These are phyloP conservation scores for Reticulitermes speratus DNA, from an alignment of 1,140 invertebrate species.

Conservation along the genomic window DNA sequence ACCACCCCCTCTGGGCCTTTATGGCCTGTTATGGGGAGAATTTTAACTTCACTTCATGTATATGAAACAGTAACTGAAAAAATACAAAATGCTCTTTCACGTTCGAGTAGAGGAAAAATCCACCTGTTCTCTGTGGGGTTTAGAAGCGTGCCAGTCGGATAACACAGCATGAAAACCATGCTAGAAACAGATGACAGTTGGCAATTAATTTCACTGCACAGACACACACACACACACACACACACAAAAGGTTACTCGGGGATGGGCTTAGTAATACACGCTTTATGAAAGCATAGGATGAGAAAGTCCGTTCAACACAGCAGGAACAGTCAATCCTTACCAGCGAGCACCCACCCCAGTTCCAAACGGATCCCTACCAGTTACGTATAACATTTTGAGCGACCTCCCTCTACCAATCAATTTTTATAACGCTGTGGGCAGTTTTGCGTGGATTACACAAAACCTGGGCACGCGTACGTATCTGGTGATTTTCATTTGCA, in stretches of 20 bases:
- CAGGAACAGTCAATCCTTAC: background rate
- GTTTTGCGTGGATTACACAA: background rate
- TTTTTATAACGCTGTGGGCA: background rate
- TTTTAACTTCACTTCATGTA: no score
- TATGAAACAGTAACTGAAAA: background rate
- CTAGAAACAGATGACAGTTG: constrained; percentile 1
- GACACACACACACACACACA: background rate
- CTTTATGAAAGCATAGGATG: background rate
- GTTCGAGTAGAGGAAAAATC: background rate
- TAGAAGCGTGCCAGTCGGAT: background rate
- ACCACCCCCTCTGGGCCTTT: no score
- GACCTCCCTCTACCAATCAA: background rate
- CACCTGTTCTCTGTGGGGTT: background rate
- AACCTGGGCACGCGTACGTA: background rate
- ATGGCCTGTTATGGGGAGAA: no score
- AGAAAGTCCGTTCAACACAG: background rate
- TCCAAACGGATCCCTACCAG: background rate
- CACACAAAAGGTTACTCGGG: background rate
- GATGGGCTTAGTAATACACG: constrained; percentile 6
- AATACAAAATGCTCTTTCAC: no score
- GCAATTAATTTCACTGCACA: background rate
- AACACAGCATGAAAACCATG: background rate
- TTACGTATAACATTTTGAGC: background rate
- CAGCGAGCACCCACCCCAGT: background rate
- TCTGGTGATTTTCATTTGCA: background rate